Base-by-base conservation (phyloP, 2,888 invertebrate species). In the Zootermopsis nevadensis region DNA sequence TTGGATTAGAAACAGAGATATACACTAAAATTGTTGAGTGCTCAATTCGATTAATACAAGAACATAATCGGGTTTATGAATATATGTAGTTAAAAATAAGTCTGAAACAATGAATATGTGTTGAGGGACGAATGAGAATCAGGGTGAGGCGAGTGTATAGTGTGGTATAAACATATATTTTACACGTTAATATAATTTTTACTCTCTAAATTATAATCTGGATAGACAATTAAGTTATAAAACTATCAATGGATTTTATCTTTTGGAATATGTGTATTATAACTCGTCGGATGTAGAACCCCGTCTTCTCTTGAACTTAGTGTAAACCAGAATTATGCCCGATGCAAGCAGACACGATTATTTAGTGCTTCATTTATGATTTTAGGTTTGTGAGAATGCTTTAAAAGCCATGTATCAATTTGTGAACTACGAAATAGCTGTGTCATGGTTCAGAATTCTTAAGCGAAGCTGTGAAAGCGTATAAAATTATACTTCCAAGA, bases 151-250 rank as follows among this genome's bases (percentile, higher is more conserved):
- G 33, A 33, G 22, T 22, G 33, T 69, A 24, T 69, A 30, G 33
- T 69, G 69, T 69, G 31, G 7, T 19, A 33, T 33, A 31, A 69
- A 69, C 33, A 69, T 60, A 60, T 10, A 31, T 33, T 69, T 30
- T 33, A 69, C 33, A 69, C 22, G 69, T 8, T 22, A 69, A 69
- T 69, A 33, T 33, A 69, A 4, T 69, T 33, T 33, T 30, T 19
- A 31, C 22, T 19, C 69, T 33, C 33, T 69, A 33, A 33, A 69
- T 33, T 69, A 33, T 15, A 69, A 27, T 4, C 69, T 30, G 33
- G 33, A 69, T 33, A 30, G 69, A 69, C 31, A 69, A 69, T 69
- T 69, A 69, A 33, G 69, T 69, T 69, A 69, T 31, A 33, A 30
- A 33, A 69, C 69, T 33, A 69, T 69, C 8, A 19, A 33, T 31